Conservation (phyloP, 2,888 invertebrate species). For the Byasa hedistus region DNA sequence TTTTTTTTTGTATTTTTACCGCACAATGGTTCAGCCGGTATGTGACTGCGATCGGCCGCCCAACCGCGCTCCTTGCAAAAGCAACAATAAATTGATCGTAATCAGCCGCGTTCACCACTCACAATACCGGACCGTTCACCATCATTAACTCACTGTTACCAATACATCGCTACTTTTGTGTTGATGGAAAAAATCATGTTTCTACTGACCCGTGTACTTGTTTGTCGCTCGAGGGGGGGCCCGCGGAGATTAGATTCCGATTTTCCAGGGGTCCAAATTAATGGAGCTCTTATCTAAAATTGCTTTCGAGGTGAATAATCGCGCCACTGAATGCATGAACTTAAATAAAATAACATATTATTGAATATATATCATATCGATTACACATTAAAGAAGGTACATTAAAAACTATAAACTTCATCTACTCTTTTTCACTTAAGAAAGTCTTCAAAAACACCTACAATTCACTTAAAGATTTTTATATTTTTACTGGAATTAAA, state of each 20-base stretch:
- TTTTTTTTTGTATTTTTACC: not conserved
- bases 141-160: constrained; percentile 46
- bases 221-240: constrained; percentile 36
- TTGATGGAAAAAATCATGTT: constrained; percentile 32
- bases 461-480: too few relatives aligned
- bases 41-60: constrained; percentile 30
- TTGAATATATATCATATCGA: too few relatives aligned
- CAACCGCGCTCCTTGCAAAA: constrained; percentile 54
- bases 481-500: too few relatives aligned
- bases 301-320: constrained; percentile 65
- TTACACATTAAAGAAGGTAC: too few relatives aligned
- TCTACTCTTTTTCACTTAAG: too few relatives aligned
- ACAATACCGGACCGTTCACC: constrained; percentile 31
- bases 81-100: constrained; percentile 58
- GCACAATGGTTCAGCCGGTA: constrained; percentile 15
- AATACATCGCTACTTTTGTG: constrained; percentile 44
- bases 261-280: constrained; percentile 44
- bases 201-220: constrained; percentile 28
- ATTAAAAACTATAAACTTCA: too few relatives aligned
- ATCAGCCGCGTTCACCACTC: constrained; percentile 33
- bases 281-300: constrained; percentile 56
- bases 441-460: too few relatives aligned
- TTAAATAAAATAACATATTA: too few relatives aligned
- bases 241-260: constrained; percentile 45
- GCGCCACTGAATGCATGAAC: too few relatives aligned